These are phyloP conservation scores for Chaetophractus vellerosus DNA, from an alignment of 2,797 vertebrate genomes.

Conservation along the genomic window DNA sequence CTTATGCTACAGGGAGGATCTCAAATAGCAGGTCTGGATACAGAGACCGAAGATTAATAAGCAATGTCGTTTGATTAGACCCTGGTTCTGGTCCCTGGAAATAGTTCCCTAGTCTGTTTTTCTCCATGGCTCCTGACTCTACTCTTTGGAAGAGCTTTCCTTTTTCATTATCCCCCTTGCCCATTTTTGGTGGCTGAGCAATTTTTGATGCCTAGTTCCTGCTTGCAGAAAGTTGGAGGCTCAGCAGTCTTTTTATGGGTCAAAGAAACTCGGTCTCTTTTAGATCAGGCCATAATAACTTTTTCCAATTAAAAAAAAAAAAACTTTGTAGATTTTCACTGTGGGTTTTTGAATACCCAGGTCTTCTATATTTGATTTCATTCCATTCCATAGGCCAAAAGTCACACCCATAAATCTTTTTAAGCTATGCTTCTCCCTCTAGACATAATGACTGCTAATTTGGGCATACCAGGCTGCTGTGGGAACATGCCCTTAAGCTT, in stretches of 20 bases:
- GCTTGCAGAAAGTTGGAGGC: background rate
- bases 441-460: conserved; percentile 26
- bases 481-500: background rate
- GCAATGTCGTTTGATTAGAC: no score
- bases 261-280: background rate
- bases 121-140: no score
- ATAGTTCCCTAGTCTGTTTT: no score
- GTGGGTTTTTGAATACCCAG: background rate
- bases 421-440: background rate
- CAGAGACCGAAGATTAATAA: background rate
- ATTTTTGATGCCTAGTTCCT: background rate
- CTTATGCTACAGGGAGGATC: background rate
- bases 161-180: no score
- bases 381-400: background rate
- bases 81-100: no score
- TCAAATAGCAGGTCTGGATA: background rate
- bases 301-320: background rate
- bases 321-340: background rate
- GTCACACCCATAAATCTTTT: no score
- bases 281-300: background rate
- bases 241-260: background rate
- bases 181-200: background rate
- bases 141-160: no score
- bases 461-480: background rate
- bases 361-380: conserved; percentile 41